Base-by-base conservation (phyloP, 2,888 invertebrate genomes). In the Oligia latruncula region DNA sequence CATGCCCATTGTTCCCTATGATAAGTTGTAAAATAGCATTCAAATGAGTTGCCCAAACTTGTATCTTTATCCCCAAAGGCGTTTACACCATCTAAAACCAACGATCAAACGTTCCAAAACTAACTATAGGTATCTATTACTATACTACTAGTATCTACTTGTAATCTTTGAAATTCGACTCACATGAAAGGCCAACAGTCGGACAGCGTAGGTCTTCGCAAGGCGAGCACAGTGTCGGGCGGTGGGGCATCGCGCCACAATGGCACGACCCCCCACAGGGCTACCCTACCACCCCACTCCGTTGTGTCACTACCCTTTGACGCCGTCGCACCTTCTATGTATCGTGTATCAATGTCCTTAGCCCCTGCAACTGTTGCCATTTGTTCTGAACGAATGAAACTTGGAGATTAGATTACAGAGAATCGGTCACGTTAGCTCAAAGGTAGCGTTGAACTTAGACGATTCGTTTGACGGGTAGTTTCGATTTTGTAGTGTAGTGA, bases 121-220 rank as follows among this genome's bases (percentile, higher is more conserved):
- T 20, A 60, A 58, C 55, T 23, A 23, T 40, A 29, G 29, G 0
- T 29, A 58, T 23, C 23, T 58, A 58, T 6, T 11, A 9, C 11
- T 46, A 46, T 2, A 2, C 46, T 46, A 70, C 40, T 80, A 40
- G 62, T 85, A 60, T 74, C 55, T 77, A 71, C 23, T 67, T 74
- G 43, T 68, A 70, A 75, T 72, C 58, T 80, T 70, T 83, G 66
- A 76, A 80, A 82, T 76, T 77, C 71, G 66, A 82, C 88, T 90
- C 87, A 96, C 96, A 93, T 93, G 87, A 96, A 95, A 77, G 97
- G 95, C 96, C 96, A 97, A 89, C 97, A 97, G 87, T 97, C 96
- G 0, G 95, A 93, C 46, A 95, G 95, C 78, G 93, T 92, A 60
- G 96, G 94, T 87, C 92, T 91, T 89, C 95, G 91, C 88, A 94